Conservation (phyloP, 1,140 invertebrate genomes). For the Formica selysi region DNA sequence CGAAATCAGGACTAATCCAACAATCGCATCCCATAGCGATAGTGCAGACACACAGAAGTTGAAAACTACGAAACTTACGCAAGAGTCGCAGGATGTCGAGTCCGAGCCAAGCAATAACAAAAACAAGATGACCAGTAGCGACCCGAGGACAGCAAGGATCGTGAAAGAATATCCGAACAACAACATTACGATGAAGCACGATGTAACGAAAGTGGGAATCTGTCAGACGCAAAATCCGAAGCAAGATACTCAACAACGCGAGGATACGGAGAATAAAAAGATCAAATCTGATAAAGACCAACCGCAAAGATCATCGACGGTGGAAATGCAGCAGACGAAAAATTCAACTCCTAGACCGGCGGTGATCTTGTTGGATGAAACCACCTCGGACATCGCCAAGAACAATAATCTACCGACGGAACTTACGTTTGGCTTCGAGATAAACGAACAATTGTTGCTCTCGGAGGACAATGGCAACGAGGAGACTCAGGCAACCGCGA, state of each 20-base stretch:
- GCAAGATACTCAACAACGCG: constrained; percentile 59
- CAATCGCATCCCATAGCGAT: constrained; percentile 6
- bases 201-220: constrained; percentile 32
- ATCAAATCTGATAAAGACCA: constrained; percentile 76
- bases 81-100: constrained; percentile 56
- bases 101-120: constrained; percentile 27
- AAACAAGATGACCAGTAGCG: neutral
- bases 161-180: constrained; percentile 61
- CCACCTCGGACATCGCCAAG: constrained; percentile 81
- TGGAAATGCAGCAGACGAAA: constrained; percentile 62
- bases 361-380: constrained; percentile 88
- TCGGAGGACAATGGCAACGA: constrained; percentile 76
- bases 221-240: constrained; percentile 54
- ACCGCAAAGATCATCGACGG: constrained; percentile 53
- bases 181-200: constrained; percentile 37
- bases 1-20: constrained; percentile 51
- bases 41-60: constrained; percentile 49
- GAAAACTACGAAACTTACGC: constrained; percentile 43
- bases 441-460: constrained; percentile 89
- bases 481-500: constrained; percentile 54
- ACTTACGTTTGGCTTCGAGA: constrained; percentile 90
- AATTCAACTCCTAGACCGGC: constrained; percentile 85
- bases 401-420: constrained; percentile 85
- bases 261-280: constrained; percentile 74
- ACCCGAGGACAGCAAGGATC: constrained; percentile 55